Base-by-base conservation (phyloP, 2,113 vertebrate genomes). In the Halichoerus grypus region DNA sequence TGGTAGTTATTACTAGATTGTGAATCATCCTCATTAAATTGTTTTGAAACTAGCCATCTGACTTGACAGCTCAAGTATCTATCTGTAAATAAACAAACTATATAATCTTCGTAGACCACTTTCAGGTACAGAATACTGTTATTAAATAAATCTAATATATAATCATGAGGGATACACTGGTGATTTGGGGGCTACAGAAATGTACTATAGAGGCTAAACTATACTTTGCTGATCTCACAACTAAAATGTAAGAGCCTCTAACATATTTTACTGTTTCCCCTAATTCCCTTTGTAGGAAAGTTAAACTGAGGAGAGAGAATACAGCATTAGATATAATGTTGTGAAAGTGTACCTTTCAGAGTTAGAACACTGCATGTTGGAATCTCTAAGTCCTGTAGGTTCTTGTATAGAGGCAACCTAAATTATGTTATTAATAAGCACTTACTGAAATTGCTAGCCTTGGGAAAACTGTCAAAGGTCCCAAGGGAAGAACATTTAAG, bases 401-500 rank as follows among this genome's bases (percentile, higher is more conserved):
- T 92, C 84, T 86, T 53, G 0, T 13, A 90, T 14, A 95, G 96
- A 94, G 65, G 53, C 90, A 94, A 88, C 74, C 82, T 85, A 92
- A 94, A 96, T 82, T 85, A 96, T 82, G 95, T 93, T 93, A 97
- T 95, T 94, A 97, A 97, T 94, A 97, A 97, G 87, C 80, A 97
- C 92, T 96, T 92, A 91, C 65, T 76, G 81, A 97, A 97, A 98
- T 93, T 96, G 82, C 95, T 74, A 93, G 93, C 88, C 95, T 96
- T 87, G 87, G 80, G 71, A 49, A 97, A 97, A 97, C 36, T 97
- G 96, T 97, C 95, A 91, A 79, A 96, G 72, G 81, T 97, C 97
- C 92, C 88, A 39, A 26, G 90, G 94, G 97, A 97, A 95, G 93
- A 96, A 96, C 81, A n/a, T 92, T 97, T 97, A 98, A 96, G 92